Evolutionary conservation across 2,797 vertebrate genomes (phyloP).

Genomic region (Gymnothorax javanicus): DNA sequence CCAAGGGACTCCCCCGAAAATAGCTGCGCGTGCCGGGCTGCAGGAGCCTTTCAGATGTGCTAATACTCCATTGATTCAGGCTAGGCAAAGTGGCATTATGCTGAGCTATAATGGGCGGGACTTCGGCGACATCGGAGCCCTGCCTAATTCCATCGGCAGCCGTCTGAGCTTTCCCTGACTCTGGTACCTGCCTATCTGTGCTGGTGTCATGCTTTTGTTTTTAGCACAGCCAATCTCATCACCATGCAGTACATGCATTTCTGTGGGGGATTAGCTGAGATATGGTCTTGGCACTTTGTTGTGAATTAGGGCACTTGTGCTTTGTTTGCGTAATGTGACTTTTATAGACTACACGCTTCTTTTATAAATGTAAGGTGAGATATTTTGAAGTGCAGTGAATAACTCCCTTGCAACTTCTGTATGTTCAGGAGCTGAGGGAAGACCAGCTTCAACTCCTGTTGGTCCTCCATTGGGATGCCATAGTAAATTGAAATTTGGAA

Average conservation of each 20-base stretch:
- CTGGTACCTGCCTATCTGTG: slow-evolving; percentile 47
- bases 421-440: background rate
- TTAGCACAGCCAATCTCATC: slow-evolving; percentile 29
- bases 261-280: background rate
- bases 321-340: background rate
- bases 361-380: background rate
- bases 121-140: slow-evolving; percentile 49
- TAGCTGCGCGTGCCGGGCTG: slow-evolving; percentile 60
- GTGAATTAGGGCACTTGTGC: background rate
- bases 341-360: slow-evolving; percentile 2
- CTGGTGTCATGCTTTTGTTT: slow-evolving; percentile 32
- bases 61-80: slow-evolving; percentile 70
- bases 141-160: slow-evolving; percentile 45
- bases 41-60: slow-evolving; percentile 61
- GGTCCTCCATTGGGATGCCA: background rate
- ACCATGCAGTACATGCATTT: slow-evolving; percentile 3
- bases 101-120: slow-evolving; percentile 60
- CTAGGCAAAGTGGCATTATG: slow-evolving; percentile 58
- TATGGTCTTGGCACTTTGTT: slow-evolving; percentile 10
- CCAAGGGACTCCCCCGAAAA: slow-evolving; percentile 62
- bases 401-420: background rate
- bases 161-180: slow-evolving; percentile 36
- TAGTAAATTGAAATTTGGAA: background rate
- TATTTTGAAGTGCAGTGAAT: background rate
- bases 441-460: background rate